Evolutionary conservation across 2,888 invertebrate species (phyloP), one percentile per base, ranked within the genome.

Genomic region (Mystacides longicornis): DNA sequence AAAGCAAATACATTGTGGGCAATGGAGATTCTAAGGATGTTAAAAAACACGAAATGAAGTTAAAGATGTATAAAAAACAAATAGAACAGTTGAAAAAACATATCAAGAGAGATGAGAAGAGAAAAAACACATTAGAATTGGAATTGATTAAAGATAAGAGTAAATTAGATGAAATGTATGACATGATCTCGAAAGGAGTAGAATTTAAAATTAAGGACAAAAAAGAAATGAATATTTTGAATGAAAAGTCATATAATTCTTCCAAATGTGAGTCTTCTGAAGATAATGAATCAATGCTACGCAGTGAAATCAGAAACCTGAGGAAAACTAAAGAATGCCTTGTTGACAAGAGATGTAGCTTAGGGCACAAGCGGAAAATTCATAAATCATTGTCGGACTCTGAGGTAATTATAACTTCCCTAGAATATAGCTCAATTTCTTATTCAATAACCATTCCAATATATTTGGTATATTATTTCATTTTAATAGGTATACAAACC

Each of bases 261-360:
- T 82, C 82, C 60, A 81, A 77, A 61, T 74, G 78, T 54, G 78
- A 79, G 51, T 70, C 80, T 56, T 71, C 75, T 2, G 80, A 80
- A 57, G 81, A 82, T 53, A 81, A 83, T 56, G 86, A 86, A 64
- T 74, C 81, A 2, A 68, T 76, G 69, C 66, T 89, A 23, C 77
- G 90, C 20, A 85, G 86, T 63, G 92, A 92, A 74, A 92, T 93
- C 48, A 79, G 86, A 62, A 88, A 89, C 67, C 72, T 93, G 37
- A 77, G 92, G 18, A 81, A 84, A 63, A 89, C 89, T 0, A 79
- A 89, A 51, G 90, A 92, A 65, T 83, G 85, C 64, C 71, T 92
- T 37, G 77, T 89, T 51, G 87, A 89, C 48, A 86, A 89, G 64
- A 80, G 87, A 55, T 87, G 85, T 64, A 81, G 82, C 62, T 74